A percentile compares a stretch with the other conserved stretches of the same genome.
phyloP scores from a whole-genome alignment of 2,888 invertebrate species.

The Diloba caeruleocephala region DNA sequence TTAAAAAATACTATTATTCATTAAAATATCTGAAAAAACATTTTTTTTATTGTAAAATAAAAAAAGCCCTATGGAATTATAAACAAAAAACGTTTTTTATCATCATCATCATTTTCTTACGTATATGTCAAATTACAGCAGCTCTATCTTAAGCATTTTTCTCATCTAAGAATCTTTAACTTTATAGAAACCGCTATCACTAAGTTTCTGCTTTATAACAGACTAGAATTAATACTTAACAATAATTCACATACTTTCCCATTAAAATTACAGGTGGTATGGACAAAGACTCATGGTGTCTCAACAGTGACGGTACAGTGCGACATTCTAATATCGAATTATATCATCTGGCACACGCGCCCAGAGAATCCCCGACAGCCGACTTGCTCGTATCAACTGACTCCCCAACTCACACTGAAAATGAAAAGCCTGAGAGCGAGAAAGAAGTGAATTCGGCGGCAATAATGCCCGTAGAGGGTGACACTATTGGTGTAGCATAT shows the following conservation, averaged over 20 bases:
- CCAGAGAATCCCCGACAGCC: conserved; percentile 80
- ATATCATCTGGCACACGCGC: conserved; percentile 89
- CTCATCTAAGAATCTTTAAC: too few relatives aligned
- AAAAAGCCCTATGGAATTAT: too few relatives aligned
- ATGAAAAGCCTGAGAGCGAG: conserved; percentile 73
- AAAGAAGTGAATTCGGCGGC: conserved; percentile 63
- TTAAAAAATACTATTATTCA: too few relatives aligned
- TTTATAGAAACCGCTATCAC: too few relatives aligned
- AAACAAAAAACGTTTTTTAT: too few relatives aligned
- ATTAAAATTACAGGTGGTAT: conserved; percentile 91
- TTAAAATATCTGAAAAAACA: too few relatives aligned
- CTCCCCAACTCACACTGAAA: conserved; percentile 68
- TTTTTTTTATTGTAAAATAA: too few relatives aligned
- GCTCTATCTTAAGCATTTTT: too few relatives aligned
- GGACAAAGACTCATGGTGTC: conserved; percentile 97
- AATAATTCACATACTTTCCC: background rate
- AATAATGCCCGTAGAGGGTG: conserved; percentile 95
- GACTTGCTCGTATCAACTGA: conserved; percentile 80
- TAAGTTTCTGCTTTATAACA: too few relatives aligned
- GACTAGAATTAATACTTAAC: too few relatives aligned
- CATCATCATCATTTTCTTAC: too few relatives aligned
- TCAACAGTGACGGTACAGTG: conserved; percentile 96
- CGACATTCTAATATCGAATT: conserved; percentile 95
- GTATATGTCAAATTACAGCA: too few relatives aligned
- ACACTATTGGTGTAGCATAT: conserved; percentile 97